Percentiles rank a stretch among this genome's conserved stretches.
phyloP scores from a whole-genome alignment of 2,888 invertebrate genomes.

The Mimas tiliae region DNA sequence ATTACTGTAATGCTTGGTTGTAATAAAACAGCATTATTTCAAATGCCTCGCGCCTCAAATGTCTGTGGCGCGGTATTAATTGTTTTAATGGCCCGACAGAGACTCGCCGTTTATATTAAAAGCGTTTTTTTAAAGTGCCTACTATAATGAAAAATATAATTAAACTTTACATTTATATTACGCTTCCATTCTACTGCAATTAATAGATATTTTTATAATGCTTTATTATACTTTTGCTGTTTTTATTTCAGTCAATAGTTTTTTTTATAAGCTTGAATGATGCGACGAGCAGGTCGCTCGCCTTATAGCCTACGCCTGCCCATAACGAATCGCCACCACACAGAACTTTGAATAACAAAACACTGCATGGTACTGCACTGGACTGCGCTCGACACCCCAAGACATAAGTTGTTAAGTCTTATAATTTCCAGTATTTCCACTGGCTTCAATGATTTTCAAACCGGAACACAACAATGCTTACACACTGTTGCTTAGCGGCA shows the following conservation, averaged over 20 bases:
- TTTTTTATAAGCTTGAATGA: no score
- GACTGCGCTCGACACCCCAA: no score
- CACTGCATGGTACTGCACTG: no score
- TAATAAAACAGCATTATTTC: constrained; percentile 18
- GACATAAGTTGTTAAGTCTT: no score
- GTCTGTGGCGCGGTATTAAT: constrained; percentile 14
- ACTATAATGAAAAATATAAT: background rate
- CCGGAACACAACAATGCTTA: no score
- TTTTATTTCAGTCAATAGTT: background rate
- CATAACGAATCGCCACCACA: no score
- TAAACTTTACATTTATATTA: background rate
- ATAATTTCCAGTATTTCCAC: no score
- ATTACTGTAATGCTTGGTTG: constrained; percentile 7
- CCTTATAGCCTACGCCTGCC: no score
- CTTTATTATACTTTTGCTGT: background rate
- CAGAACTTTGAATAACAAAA: no score
- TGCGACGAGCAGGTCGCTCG: no score
- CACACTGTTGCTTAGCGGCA: no score
- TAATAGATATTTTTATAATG: background rate
- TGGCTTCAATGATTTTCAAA: no score
- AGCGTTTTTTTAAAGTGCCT: constrained; percentile 2
- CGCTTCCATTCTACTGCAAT: background rate
- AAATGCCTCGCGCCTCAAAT: background rate
- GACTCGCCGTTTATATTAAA: constrained; percentile 2
- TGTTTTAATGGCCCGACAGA: constrained; percentile 10